Conservation (phyloP, 2,797 vertebrate species). For the Botia kubotai region DNA sequence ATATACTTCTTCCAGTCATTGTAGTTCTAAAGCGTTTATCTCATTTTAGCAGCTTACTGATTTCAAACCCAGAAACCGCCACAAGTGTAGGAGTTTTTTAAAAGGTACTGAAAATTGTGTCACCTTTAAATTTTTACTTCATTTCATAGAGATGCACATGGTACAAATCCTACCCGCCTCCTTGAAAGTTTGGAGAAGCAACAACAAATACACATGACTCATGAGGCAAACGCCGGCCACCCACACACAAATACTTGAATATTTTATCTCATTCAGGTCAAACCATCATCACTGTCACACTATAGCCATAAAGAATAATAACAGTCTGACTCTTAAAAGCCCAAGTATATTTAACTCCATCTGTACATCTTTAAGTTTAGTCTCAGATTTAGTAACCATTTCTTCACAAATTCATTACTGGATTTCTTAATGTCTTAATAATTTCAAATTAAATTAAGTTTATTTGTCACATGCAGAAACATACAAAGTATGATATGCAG, state of each 20-base stretch:
- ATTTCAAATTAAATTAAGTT: no score
- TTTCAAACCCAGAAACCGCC: slow-evolving; percentile 23
- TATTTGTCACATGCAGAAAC: no score
- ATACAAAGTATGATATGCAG: no score
- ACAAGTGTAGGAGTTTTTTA: slow-evolving; percentile 24
- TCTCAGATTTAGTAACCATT: not conserved
- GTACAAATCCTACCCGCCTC: slow-evolving; percentile 9
- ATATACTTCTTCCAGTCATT: slow-evolving; percentile 13
- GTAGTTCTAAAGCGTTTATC: slow-evolving; percentile 1
- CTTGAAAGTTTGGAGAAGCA: slow-evolving; percentile 18
- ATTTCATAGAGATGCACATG: slow-evolving; percentile 38
- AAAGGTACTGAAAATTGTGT: slow-evolving; percentile 38
- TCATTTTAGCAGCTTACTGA: slow-evolving; percentile 23
- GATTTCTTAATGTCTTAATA: no score
- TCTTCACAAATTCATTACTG: not conserved
- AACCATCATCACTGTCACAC: slow-evolving; percentile 18
- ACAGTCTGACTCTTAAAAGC: slow-evolving; percentile 33
- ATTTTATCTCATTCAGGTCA: slow-evolving; percentile 44
- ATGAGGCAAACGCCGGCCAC: slow-evolving; percentile 27
- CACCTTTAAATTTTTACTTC: slow-evolving; percentile 19
- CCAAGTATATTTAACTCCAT: not conserved
- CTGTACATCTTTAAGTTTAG: not conserved
- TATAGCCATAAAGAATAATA: slow-evolving; percentile 32
- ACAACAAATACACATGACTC: slow-evolving; percentile 30
- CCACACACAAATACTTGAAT: slow-evolving; percentile 16